Evolutionary conservation across 2,113 vertebrate species (phyloP).

Genomic region (Zosterops japonicus): DNA sequence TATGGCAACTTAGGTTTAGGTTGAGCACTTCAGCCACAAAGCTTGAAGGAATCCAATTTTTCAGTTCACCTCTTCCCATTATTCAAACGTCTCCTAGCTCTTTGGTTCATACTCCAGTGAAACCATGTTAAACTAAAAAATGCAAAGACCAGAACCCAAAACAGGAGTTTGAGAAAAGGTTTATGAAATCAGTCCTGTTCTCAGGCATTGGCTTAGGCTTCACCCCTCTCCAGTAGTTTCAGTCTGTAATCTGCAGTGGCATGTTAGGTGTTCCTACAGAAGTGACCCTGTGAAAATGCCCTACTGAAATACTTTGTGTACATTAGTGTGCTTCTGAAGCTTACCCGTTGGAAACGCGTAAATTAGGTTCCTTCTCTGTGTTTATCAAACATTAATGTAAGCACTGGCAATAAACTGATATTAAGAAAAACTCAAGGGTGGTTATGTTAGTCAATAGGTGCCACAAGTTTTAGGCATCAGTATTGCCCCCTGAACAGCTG

Average conservation of each 20-base stretch:
- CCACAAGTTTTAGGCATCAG: neutral
- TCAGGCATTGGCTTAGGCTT: neutral
- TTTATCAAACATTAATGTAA: neutral
- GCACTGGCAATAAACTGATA: neutral
- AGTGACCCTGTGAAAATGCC: neutral
- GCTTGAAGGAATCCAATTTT: constrained; percentile 58
- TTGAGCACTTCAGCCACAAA: neutral
- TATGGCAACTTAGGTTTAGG: neutral
- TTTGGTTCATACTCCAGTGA: neutral
- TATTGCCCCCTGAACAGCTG: neutral
- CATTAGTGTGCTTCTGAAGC: neutral
- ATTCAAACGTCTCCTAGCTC: neutral
- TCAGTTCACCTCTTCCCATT: constrained; percentile 43
- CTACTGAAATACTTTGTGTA: neutral
- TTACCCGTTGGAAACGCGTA: neutral
- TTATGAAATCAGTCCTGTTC: neutral
- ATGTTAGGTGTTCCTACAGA: neutral
- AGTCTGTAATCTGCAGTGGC: neutral
- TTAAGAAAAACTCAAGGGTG: neutral
- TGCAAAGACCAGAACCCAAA: neutral
- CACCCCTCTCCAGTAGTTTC: neutral
- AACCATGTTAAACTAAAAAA: constrained; percentile 6
- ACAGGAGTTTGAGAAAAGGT: neutral
- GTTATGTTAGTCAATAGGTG: neutral
- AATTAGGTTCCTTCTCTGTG: neutral